These are phyloP conservation scores for Tetropium fuscum DNA, from an alignment of 2,888 invertebrate species.

Conservation along the genomic window DNA sequence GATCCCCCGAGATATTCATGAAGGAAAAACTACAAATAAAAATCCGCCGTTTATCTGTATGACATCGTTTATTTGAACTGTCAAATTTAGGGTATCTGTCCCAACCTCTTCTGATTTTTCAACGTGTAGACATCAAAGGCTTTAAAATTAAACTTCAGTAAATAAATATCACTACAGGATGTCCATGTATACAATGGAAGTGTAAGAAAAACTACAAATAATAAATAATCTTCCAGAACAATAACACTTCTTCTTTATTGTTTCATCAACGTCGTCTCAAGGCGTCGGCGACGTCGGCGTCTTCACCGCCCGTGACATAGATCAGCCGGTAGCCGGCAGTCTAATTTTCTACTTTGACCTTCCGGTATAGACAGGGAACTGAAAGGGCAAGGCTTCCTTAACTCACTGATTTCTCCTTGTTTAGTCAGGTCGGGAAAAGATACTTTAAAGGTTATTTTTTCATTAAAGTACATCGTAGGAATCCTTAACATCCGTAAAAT, in stretches of 20 bases:
- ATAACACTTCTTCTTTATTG: constrained; percentile 34
- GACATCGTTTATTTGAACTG: constrained; percentile 1
- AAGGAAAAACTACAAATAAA: too few species aligned
- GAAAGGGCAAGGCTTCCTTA: constrained; percentile 19
- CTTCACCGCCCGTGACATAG: constrained; percentile 19
- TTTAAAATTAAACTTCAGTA: constrained; percentile 30
- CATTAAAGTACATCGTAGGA: too few species aligned
- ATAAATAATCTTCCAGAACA: constrained; percentile 35
- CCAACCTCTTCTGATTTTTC: neutral
- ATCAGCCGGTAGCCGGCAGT: constrained; percentile 25
- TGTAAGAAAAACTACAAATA: constrained; percentile 27
- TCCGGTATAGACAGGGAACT: constrained; percentile 24
- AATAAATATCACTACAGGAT: constrained; percentile 36
- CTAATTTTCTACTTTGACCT: constrained; percentile 29
- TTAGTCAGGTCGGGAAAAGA: constrained; percentile 4
- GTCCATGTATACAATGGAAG: constrained; percentile 19
- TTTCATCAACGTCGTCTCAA: constrained; percentile 22
- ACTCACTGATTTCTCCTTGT: constrained; percentile 10
- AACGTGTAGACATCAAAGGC: constrained; percentile 27
- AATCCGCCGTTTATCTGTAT: constrained; percentile 3
- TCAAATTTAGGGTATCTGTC: neutral
- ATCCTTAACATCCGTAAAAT: too few species aligned
- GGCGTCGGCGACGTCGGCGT: constrained; percentile 26
- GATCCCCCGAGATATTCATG: too few species aligned
- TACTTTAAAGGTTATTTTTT: constrained; percentile 21